Percentiles rank a stretch among this genome's conserved stretches.
These are phyloP conservation scores for Ophion ellenae DNA, from an alignment of 2,888 invertebrate species.

Conservation along the genomic window DNA sequence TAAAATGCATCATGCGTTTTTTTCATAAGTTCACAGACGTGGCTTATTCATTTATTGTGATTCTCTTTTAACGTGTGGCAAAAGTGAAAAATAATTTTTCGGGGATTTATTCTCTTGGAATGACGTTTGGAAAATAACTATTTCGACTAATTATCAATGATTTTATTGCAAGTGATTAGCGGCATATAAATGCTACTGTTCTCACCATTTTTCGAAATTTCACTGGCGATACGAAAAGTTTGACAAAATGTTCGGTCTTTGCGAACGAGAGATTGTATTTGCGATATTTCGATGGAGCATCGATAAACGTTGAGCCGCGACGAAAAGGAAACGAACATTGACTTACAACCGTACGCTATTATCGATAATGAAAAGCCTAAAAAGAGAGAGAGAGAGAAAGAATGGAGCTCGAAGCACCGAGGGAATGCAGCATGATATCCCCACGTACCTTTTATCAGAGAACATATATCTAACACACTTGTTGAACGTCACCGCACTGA, in stretches of 20 bases:
- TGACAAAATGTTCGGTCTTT: neutral
- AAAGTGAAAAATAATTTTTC: neutral
- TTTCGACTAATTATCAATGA: neutral
- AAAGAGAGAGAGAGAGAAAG: slow-evolving; percentile 11
- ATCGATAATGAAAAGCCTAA: neutral
- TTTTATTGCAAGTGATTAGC: neutral
- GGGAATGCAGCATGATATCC: slow-evolving; percentile 29
- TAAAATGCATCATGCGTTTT: too few relatives aligned
- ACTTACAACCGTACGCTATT: neutral
- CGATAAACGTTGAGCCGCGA: neutral
- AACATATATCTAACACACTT: slow-evolving; percentile 1
- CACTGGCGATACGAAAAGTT: neutral
- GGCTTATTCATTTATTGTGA: too few relatives aligned
- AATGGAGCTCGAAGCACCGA: slow-evolving; percentile 7
- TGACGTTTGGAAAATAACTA: neutral
- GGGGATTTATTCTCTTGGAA: neutral
- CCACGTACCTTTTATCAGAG: slow-evolving; percentile 55
- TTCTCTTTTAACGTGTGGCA: neutral
- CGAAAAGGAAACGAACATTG: neutral
- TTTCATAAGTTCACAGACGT: too few relatives aligned
- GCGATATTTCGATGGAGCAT: neutral
- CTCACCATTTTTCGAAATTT: slow-evolving; percentile 42
- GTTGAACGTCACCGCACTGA: slow-evolving; percentile 36
- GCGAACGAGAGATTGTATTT: neutral
- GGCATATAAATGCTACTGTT: neutral